These are phyloP conservation scores for Antennarius striatus DNA, from an alignment of 2,113 vertebrate genomes.

Conservation along the genomic window DNA sequence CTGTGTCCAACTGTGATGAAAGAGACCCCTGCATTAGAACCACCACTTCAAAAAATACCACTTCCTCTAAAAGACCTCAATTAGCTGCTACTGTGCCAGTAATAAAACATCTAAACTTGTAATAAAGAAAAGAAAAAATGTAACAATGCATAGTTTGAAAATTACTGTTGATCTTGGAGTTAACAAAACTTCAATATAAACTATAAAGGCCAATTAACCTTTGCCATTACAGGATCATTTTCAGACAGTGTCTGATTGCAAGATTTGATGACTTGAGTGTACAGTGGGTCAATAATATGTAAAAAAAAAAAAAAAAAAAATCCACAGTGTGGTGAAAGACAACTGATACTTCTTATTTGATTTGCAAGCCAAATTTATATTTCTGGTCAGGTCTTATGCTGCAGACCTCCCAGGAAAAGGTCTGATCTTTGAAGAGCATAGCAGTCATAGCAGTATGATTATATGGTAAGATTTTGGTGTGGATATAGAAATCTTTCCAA, in stretches of 20 bases:
- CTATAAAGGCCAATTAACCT: constrained; percentile 35
- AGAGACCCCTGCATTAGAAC: constrained; percentile 64
- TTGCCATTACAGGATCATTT: constrained; percentile 10
- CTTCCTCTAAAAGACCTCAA: constrained; percentile 65
- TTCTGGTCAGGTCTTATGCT: constrained; percentile 32
- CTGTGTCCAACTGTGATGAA: constrained; percentile 73
- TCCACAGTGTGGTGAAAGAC: constrained; percentile 47
- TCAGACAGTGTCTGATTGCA: constrained; percentile 34
- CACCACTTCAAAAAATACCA: constrained; percentile 69
- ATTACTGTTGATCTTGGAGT: constrained; percentile 36
- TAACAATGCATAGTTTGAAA: constrained; percentile 31
- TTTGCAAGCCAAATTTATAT: constrained; percentile 43
- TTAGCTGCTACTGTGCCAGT: constrained; percentile 65
- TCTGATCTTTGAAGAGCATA: constrained; percentile 26
- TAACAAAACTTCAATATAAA: constrained; percentile 36
- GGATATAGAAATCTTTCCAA: constrained; percentile 30
- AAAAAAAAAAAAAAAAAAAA: constrained; percentile 18
- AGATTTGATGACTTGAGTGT: constrained; percentile 47
- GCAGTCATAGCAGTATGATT: constrained; percentile 10
- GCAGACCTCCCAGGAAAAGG: constrained; percentile 58
- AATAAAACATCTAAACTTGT: constrained; percentile 70
- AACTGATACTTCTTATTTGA: constrained; percentile 51
- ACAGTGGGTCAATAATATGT: constrained; percentile 35
- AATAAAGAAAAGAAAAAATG: constrained; percentile 40
- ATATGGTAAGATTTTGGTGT: constrained; percentile 17